Base-by-base conservation (phyloP, 2,888 invertebrate species). In the Margaritifera margaritifera region DNA sequence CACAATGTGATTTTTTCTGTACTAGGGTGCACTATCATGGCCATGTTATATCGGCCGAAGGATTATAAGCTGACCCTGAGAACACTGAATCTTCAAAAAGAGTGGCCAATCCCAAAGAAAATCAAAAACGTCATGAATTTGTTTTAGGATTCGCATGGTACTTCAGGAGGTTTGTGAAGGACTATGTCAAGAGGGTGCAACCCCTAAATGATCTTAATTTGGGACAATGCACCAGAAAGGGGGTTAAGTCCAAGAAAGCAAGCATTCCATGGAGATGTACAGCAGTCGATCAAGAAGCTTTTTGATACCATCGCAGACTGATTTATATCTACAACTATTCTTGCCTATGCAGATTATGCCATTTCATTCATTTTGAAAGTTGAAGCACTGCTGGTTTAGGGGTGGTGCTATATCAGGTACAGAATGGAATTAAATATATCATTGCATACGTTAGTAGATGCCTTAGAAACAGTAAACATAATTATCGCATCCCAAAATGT, bases 301-400 rank as follows among this genome's bases (percentile, higher is more conserved):
- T 67, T 70, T 57, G 66, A 61, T 18, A 50, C 20, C 15, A 25
- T 71, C 25, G 56, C 59, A n/a, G 59, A 69, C 24, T 58, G 66
- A n/a, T 60, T 72, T 4, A 60, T 66, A 11, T 52, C 22, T 8
- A 66, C 69, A 18, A 72, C 77, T 4, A 54, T 75, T 5, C 62
- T 74, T 31, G 68, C 66, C 1, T 75, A 68, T 68, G 73, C 74
- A 20, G 72, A 75, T 66, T 77, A 61, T n/a, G 31, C 18, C 4
- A 60, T 61, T n/a, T 71, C 69, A n/a, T 74, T 73, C 57, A n/a
- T 54, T 18, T 8, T 77, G 5, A n/a, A 71, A 24, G 53, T 56
- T 27, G 73, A 76, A 56, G n/a, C 22, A 4, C 31, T 15, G 42
- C 53, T 57, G 75, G 69, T 52, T 62, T 66, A 50, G n/a, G 52